Evolutionary conservation across 2,888 invertebrate species (phyloP), one percentile per base, ranked within the genome.

Genomic region (Drosophila borborema): DNA sequence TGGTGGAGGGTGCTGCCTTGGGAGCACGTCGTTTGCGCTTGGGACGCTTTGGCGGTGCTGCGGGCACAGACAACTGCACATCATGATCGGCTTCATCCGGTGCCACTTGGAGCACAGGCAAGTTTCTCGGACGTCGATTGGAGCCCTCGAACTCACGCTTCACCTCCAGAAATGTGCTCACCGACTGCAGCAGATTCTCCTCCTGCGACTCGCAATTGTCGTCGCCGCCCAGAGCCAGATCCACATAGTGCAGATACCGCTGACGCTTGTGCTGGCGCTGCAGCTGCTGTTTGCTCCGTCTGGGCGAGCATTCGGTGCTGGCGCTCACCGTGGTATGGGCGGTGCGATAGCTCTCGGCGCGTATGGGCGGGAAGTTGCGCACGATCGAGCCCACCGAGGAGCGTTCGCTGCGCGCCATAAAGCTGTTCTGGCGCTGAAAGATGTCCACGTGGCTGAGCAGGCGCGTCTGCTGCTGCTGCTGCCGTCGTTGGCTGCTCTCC

Each of bases 331-430:
- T 72, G 72, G 73, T 84, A 10, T 58, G 81, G 1, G 74, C 80
- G 6, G 86, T 76, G 23, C 74, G 64, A 74, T 77, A 82, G 62
- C 85, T 90, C 18, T 89, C 89, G 7, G 77, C 66, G 6, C 76
- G 80, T 34, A 93, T 89, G 5, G 92, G 91, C n/a, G 92, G 92
- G 74, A 92, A 92, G 34, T 76, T 85, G 23, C 90, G 77, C 14
- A 92, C 90, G 38, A 93, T 92, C 18, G 92, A 92, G 6, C 92
- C 91, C 54, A 91, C 81, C 2, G 92, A 92, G 31, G 92, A 91
- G 38, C 91, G 90, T 18, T 90, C 91, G 60, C 91, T 91, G 54
- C 88, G 91, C 1, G 92, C 91, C 68, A 92, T 86, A 18, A 92
- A 85, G 55, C 92, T 92, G 67, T 90, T 91, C 68, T 91, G 86